Evolutionary conservation across 2,113 vertebrate species (phyloP).

Genomic region (Canis aureus): DNA sequence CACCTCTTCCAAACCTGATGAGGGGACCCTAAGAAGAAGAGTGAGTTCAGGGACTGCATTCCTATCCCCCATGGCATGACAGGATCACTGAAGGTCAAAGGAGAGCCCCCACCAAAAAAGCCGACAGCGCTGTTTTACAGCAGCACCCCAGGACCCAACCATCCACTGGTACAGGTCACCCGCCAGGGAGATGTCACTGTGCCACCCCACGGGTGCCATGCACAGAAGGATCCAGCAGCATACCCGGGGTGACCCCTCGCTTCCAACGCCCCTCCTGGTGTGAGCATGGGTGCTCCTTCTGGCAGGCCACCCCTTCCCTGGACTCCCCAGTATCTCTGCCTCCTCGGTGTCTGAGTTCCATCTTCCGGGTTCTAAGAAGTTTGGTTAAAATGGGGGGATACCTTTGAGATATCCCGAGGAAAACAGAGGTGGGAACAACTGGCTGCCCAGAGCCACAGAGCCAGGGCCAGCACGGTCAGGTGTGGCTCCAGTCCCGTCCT

Average conservation of each 20-base stretch:
- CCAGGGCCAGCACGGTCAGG: neutral
- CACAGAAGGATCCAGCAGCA: too few relatives aligned
- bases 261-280: neutral
- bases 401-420: neutral
- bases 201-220: too few relatives aligned
- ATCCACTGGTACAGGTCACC: too few relatives aligned
- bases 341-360: too few relatives aligned
- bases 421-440: neutral
- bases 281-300: too few relatives aligned
- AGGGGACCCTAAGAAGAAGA: neutral
- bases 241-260: accelerated
- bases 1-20: neutral
- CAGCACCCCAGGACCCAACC: neutral
- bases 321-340: neutral
- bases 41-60: neutral
- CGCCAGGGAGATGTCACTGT: neutral
- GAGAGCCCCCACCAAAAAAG: neutral
- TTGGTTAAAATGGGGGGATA: neutral
- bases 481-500: neutral
- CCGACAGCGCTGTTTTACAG: neutral
- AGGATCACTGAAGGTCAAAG: neutral
- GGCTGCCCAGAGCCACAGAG: neutral
- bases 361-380: neutral
- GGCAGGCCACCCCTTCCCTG: neutral
- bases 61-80: neutral